Conservation (phyloP, 2,888 invertebrate species). For the Macroteleia sp. region DNA sequence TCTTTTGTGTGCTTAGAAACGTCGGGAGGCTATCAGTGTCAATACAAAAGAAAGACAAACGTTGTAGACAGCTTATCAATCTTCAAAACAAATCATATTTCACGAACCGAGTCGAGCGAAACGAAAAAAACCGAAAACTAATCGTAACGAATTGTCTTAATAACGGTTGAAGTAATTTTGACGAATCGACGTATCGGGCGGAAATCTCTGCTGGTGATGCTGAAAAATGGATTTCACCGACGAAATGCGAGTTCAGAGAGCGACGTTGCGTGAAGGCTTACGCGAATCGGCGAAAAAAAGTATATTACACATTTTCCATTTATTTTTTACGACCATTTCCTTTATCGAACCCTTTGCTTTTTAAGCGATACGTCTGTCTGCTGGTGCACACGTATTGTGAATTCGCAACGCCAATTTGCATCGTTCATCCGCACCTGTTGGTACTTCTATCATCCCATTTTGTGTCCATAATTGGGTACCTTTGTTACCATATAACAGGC, state of each 20-base stretch:
- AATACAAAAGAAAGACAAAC: slow-evolving; percentile 49
- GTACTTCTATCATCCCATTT: slow-evolving; percentile 72
- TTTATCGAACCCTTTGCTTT: slow-evolving; percentile 46
- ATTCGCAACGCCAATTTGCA: slow-evolving; percentile 73
- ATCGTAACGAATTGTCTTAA: slow-evolving; percentile 25
- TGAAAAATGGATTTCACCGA: slow-evolving; percentile 36
- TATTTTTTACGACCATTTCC: slow-evolving; percentile 48
- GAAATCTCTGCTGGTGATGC: slow-evolving; percentile 31
- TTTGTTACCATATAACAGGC: slow-evolving; percentile 69
- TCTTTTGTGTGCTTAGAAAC: slow-evolving; percentile 23
- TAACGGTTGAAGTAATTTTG: slow-evolving; percentile 35
- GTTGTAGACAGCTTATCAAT: slow-evolving; percentile 48
- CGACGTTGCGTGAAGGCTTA: slow-evolving; percentile 18
- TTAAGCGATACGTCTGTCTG: slow-evolving; percentile 37
- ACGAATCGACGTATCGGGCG: slow-evolving; percentile 18
- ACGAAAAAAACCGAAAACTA: slow-evolving; percentile 1
- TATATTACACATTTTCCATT: slow-evolving; percentile 43
- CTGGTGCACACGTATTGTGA: slow-evolving; percentile 52
- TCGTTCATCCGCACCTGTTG: slow-evolving; percentile 72
- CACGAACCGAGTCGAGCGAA: neutral
- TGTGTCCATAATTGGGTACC: slow-evolving; percentile 73
- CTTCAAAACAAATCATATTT: slow-evolving; percentile 36
- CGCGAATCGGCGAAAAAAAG: slow-evolving; percentile 27
- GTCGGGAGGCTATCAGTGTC: slow-evolving; percentile 52
- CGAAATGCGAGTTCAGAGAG: neutral